These are phyloP conservation scores for Antennarius striatus DNA, from an alignment of 2,113 vertebrate species.

Conservation along the genomic window DNA sequence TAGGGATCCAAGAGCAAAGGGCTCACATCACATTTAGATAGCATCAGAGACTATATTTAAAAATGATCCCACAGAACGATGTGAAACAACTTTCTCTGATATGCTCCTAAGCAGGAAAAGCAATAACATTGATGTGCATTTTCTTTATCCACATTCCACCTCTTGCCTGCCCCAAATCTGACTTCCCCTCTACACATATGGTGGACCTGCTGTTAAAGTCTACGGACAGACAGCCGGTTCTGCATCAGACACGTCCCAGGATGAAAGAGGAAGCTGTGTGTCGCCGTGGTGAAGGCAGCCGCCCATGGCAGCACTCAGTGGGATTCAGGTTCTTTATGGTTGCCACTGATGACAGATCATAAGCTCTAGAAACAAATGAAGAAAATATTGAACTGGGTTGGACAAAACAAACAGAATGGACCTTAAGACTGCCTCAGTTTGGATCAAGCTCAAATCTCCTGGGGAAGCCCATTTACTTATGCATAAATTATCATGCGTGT, in stretches of 20 bases:
- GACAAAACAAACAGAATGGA: constrained; percentile 15
- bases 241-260: constrained; percentile 44
- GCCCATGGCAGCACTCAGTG: constrained; percentile 55
- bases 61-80: constrained; percentile 20
- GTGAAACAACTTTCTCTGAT: constrained; percentile 22
- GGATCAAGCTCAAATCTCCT: constrained; percentile 13
- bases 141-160: background rate
- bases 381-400: no score
- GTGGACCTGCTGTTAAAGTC: constrained; percentile 18
- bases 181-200: background rate
- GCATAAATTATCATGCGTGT: background rate
- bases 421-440: constrained; percentile 35
- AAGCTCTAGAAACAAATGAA: constrained; percentile 22
- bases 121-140: constrained; percentile 2
- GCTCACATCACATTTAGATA: constrained; percentile 43
- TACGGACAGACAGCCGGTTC: constrained; percentile 47
- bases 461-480: constrained; percentile 15
- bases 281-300: constrained; percentile 62
- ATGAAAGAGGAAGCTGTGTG: constrained; percentile 62
- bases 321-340: constrained; percentile 61
- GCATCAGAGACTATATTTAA: constrained; percentile 54
- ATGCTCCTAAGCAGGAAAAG: background rate
- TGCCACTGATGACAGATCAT: constrained; percentile 65
- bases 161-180: background rate
- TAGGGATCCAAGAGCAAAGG: constrained; percentile 18